Percentiles rank a stretch among this genome's conserved stretches.
phyloP scores from a whole-genome alignment of 2,113 vertebrate genomes.

The Amphiprion percula region DNA sequence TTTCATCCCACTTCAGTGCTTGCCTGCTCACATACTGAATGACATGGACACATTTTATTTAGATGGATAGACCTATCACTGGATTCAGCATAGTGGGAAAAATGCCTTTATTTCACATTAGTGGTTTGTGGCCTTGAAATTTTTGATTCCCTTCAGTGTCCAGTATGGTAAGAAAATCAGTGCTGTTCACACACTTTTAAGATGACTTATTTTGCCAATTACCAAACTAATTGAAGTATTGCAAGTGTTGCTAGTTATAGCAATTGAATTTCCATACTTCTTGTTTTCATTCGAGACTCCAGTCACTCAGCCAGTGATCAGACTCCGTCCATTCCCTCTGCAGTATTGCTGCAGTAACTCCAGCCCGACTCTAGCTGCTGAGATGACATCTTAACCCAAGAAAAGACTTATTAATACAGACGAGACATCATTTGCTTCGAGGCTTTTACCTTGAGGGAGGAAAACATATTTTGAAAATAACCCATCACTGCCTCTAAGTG shows the following conservation, averaged over 20 bases:
- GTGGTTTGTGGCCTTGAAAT: not conserved
- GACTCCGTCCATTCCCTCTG: constrained; percentile 7
- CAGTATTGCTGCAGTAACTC: constrained; percentile 13
- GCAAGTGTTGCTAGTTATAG: not conserved
- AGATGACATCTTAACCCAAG: constrained; percentile 20
- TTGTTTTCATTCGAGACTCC: not conserved
- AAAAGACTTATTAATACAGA: constrained; percentile 37
- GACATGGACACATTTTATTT: not conserved
- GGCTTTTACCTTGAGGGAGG: constrained; percentile 50
- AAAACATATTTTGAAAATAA: constrained; percentile 58
- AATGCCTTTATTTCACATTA: not conserved
- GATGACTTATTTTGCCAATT: not conserved
- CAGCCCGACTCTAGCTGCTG: not conserved
- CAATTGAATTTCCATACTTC: not conserved
- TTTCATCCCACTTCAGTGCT: not conserved
- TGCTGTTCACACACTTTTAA: not conserved
- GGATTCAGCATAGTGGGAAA: not conserved
- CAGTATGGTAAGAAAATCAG: not conserved
- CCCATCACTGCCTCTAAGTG: constrained; percentile 43
- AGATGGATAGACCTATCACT: not conserved
- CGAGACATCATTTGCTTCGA: constrained; percentile 45
- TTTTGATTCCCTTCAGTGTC: not conserved
- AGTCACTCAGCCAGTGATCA: not conserved
- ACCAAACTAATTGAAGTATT: not conserved
- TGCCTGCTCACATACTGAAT: not conserved